Conservation (phyloP, 2,113 vertebrate genomes). For the Suncus etruscus region DNA sequence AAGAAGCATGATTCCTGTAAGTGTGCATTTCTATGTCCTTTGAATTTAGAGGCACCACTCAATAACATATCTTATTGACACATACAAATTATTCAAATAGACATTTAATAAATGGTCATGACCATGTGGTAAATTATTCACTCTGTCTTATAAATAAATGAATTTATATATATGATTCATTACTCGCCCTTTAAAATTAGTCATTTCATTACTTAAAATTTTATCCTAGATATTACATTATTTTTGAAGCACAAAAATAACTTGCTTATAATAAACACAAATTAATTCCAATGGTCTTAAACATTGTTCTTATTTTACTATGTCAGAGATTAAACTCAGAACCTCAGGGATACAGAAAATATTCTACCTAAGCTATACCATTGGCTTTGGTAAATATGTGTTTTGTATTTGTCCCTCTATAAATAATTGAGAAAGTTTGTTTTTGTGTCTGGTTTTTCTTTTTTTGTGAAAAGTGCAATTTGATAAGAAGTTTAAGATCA, state of each 20-base stretch:
- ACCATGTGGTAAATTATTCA: neutral
- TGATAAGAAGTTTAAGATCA: too few relatives aligned
- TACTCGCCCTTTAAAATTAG: slow-evolving; percentile 22
- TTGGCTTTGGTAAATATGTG: too few relatives aligned
- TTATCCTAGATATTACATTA: neutral
- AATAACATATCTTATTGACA: neutral
- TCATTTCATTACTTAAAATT: neutral
- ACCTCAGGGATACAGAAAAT: too few relatives aligned
- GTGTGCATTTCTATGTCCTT: neutral
- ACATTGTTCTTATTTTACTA: too few relatives aligned
- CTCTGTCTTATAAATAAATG: neutral
- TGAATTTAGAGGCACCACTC: neutral
- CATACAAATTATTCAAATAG: slow-evolving; percentile 10
- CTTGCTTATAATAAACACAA: neutral
- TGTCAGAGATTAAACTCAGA: too few relatives aligned
- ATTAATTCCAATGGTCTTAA: neutral
- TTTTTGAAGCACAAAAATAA: slow-evolving; percentile 12
- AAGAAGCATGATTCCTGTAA: too few relatives aligned
- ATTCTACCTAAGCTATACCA: too few relatives aligned
- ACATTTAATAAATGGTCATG: neutral
- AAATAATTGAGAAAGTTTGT: too few relatives aligned
- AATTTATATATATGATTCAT: neutral
- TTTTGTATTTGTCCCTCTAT: too few relatives aligned
- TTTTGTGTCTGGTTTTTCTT: too few relatives aligned
- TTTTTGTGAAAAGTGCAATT: too few relatives aligned